These are phyloP conservation scores for Hippopotamus amphibius DNA, from an alignment of 2,113 vertebrate species.

Conservation along the genomic window DNA sequence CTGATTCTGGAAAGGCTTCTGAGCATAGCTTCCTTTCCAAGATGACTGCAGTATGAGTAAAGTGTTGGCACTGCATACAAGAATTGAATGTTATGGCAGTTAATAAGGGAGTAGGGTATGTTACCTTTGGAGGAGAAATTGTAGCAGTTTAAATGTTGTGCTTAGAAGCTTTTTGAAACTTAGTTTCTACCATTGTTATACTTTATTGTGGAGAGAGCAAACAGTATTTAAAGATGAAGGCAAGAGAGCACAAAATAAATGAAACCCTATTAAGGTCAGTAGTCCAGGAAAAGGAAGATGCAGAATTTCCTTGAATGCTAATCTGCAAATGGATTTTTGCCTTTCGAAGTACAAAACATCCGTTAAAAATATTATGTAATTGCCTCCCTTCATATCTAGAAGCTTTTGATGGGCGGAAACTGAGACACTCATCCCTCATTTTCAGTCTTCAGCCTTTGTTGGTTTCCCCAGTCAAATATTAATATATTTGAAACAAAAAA, in stretches of 20 bases:
- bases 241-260: constrained; percentile 29
- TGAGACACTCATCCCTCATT: background rate
- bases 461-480: background rate
- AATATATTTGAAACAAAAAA: background rate
- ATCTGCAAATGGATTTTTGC: background rate
- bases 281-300: background rate
- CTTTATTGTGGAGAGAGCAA: background rate
- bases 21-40: background rate
- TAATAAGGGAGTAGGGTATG: background rate
- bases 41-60: background rate
- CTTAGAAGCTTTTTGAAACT: constrained; percentile 36
- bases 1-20: background rate
- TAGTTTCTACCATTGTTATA: constrained; percentile 23
- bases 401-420: background rate
- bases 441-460: background rate
- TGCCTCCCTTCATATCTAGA: background rate
- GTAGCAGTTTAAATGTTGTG: background rate
- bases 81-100: background rate
- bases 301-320: background rate
- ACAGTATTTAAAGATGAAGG: constrained; percentile 13
- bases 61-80: background rate
- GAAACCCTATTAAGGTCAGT: constrained; percentile 35
- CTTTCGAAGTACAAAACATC: background rate
- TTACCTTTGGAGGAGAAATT: background rate
- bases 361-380: background rate